These are phyloP conservation scores for Junonia oenone DNA, from an alignment of 2,888 invertebrate species.

Conservation along the genomic window DNA sequence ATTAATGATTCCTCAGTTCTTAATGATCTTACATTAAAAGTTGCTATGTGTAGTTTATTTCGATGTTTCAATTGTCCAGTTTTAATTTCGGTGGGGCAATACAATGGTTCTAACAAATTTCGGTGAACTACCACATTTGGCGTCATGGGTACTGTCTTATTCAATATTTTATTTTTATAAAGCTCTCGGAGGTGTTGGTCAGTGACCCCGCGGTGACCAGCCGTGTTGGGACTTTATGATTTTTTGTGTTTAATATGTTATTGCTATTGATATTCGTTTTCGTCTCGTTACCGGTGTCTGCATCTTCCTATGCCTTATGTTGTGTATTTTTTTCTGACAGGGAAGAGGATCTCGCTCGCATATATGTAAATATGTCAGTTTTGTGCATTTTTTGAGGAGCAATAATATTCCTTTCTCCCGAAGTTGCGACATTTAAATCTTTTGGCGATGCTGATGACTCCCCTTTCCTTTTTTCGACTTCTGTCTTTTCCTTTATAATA, in stretches of 20 bases:
- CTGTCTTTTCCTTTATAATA: background rate
- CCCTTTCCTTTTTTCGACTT: background rate
- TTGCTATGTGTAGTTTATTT: background rate
- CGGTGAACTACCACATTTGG: too few species aligned
- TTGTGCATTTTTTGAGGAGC: too few species aligned
- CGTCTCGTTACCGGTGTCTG: too few species aligned
- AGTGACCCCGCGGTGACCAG: background rate
- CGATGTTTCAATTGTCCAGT: background rate
- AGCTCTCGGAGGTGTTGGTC: background rate
- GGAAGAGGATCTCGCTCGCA: too few species aligned
- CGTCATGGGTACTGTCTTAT: too few species aligned
- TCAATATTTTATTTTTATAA: background rate
- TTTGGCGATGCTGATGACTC: background rate
- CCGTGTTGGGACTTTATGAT: background rate
- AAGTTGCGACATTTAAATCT: background rate
- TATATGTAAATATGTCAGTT: too few species aligned
- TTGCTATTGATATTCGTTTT: too few species aligned
- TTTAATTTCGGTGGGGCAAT: background rate
- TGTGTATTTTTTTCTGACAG: too few species aligned
- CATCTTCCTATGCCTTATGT: too few species aligned
- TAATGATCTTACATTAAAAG: slow-evolving; percentile 6
- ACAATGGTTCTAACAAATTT: too few species aligned
- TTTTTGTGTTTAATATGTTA: too few species aligned
- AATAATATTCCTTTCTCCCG: background rate
- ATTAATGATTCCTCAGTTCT: slow-evolving; percentile 1